Percentiles rank a stretch among this genome's conserved stretches.
These are phyloP conservation scores for Pagrus major DNA, from an alignment of 2,113 vertebrate species.

Conservation along the genomic window DNA sequence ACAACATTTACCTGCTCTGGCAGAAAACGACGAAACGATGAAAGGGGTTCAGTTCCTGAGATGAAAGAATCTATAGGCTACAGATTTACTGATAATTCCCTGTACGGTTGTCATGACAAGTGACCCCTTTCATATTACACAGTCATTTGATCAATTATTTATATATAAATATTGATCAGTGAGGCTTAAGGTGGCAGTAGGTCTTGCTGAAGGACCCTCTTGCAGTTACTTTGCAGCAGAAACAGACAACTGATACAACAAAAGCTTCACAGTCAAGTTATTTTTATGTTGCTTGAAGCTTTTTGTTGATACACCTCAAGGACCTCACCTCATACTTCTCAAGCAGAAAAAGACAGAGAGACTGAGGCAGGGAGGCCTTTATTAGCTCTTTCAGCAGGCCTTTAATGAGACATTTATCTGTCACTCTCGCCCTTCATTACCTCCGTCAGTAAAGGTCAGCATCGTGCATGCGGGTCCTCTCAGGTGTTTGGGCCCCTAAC, in stretches of 20 bases:
- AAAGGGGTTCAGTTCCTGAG: neutral
- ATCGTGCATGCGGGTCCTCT: constrained; percentile 40
- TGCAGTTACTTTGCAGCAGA: neutral
- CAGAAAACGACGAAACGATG: neutral
- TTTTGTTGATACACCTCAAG: constrained; percentile 19
- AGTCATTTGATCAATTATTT: neutral
- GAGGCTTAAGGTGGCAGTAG: neutral
- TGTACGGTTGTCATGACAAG: neutral
- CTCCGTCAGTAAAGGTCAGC: constrained; percentile 70
- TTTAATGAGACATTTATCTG: constrained; percentile 69
- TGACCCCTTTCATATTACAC: neutral
- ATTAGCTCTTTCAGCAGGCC: constrained; percentile 45
- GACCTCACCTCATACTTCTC: constrained; percentile 3
- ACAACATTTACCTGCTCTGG: neutral
- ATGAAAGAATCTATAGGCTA: neutral
- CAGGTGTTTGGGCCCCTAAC: constrained; percentile 34
- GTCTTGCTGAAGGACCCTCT: no score
- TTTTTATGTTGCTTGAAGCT: neutral
- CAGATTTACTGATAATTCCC: neutral
- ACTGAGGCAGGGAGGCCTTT: constrained; percentile 25
- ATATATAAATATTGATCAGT: neutral
- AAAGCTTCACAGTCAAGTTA: neutral
- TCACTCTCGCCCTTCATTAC: constrained; percentile 58
- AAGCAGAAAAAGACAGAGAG: neutral
- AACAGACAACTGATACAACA: neutral